phyloP scores from a whole-genome alignment of 1,140 invertebrate genomes.

The Meloidogyne chitwoodi region DNA sequence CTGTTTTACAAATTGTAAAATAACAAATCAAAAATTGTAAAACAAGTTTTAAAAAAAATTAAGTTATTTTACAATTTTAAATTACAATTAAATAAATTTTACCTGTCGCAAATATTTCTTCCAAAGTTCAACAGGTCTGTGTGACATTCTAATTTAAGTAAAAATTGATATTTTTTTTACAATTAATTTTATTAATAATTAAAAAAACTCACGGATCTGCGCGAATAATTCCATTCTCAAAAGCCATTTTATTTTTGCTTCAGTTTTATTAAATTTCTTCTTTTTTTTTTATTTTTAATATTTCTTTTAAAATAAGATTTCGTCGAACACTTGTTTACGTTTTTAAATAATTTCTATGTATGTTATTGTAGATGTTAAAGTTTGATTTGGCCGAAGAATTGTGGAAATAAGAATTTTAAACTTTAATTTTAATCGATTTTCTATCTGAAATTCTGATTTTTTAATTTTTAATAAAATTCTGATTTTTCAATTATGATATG shows the following conservation, averaged over 20 bases:
- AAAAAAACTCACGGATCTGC: slow-evolving; percentile 44
- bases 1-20: too few relatives aligned
- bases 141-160: slow-evolving; percentile 26
- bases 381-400: background rate
- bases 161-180: too few relatives aligned
- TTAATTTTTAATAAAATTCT: too few relatives aligned
- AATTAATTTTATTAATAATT: background rate
- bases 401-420: background rate
- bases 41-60: background rate
- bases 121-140: slow-evolving; percentile 52
- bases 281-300: background rate
- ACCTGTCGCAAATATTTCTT: slow-evolving; percentile 49
- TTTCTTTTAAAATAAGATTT: background rate
- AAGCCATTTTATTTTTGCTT: background rate
- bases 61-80: too few relatives aligned
- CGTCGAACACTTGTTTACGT: background rate
- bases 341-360: too few relatives aligned
- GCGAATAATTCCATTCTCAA: slow-evolving; percentile 49
- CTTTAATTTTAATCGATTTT: background rate
- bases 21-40: background rate
- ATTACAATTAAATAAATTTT: background rate
- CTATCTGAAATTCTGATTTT: background rate
- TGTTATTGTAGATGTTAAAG: too few relatives aligned
- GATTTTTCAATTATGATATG: too few relatives aligned
- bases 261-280: background rate